Conservation (phyloP, 2,797 vertebrate species). For the Melanotaenia trifasciata region DNA sequence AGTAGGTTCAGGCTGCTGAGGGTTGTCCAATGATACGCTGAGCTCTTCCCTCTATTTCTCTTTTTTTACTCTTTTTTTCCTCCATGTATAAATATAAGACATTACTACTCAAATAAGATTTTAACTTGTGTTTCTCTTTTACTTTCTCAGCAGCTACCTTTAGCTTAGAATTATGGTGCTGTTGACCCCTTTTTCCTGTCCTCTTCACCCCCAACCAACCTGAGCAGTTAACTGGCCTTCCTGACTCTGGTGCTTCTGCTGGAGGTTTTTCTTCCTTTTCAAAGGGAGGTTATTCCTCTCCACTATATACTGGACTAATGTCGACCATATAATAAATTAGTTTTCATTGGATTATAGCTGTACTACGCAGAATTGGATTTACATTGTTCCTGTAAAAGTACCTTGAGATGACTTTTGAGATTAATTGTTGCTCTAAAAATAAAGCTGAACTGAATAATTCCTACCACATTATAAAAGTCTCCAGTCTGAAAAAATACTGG, state of each 20-base stretch:
- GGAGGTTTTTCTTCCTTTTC: background rate
- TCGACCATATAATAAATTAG: background rate
- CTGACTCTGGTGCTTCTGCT: background rate
- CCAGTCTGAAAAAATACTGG: background rate
- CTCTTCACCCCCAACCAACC: too few species aligned
- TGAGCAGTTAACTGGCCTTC: too few species aligned
- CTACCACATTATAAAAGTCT: background rate
- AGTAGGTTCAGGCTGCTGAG: too few species aligned
- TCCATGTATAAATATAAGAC: background rate
- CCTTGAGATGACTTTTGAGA: too few species aligned
- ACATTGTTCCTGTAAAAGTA: background rate
- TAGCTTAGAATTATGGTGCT: background rate
- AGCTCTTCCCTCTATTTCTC: background rate
- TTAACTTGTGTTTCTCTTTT: background rate
- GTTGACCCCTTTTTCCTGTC: background rate
- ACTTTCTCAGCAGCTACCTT: background rate
- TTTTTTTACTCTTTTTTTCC: background rate
- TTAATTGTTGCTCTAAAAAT: background rate
- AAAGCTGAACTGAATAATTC: background rate
- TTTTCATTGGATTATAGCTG: background rate
- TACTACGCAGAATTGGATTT: background rate
- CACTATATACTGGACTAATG: background rate
- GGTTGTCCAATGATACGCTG: too few species aligned
- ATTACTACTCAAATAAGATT: background rate
- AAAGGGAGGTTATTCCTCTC: background rate